Percentiles rank a stretch among this genome's conserved stretches.
These are phyloP conservation scores for Gnathonemus longibarbis DNA, from an alignment of 2,113 vertebrate genomes.

Conservation along the genomic window DNA sequence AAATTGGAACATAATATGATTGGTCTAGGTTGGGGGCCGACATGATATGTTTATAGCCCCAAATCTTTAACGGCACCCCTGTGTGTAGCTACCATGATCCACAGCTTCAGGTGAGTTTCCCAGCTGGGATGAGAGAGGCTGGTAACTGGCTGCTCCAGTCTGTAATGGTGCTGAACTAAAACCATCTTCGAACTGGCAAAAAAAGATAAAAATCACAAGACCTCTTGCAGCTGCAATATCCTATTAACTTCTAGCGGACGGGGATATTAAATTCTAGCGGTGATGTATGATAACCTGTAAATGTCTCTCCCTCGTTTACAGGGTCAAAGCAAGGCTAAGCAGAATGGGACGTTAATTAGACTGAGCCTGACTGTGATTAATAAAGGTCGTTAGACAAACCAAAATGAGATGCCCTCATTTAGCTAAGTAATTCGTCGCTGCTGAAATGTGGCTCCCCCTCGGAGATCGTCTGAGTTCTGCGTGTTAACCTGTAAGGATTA, in stretches of 20 bases:
- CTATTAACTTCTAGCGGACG: not conserved
- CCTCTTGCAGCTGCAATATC: not conserved
- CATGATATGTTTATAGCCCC: not conserved
- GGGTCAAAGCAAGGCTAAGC: slow-evolving; percentile 41
- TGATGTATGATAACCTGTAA: slow-evolving; percentile 38
- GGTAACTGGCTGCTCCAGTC: not conserved
- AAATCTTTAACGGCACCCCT: not conserved
- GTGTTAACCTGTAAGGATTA: slow-evolving; percentile 48
- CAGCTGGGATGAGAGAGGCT: not conserved
- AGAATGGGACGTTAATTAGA: slow-evolving; percentile 52
- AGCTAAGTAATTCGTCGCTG: slow-evolving; percentile 46
- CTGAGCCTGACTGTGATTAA: slow-evolving; percentile 51
- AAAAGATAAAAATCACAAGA: not conserved
- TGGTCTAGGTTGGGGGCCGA: not conserved
- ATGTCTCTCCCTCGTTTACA: slow-evolving; percentile 37
- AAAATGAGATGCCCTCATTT: slow-evolving; percentile 42
- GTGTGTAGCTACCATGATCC: not conserved
- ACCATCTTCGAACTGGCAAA: not conserved
- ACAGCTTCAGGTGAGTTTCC: not conserved
- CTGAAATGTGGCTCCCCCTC: slow-evolving; percentile 41
- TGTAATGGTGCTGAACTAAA: not conserved
- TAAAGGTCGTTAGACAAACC: slow-evolving; percentile 45
- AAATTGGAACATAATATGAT: not conserved
- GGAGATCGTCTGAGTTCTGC: slow-evolving; percentile 34
- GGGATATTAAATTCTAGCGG: slow-evolving; percentile 19